Base-by-base conservation (phyloP, 2,797 vertebrate genomes). In the Peromyscus attwateri region DNA sequence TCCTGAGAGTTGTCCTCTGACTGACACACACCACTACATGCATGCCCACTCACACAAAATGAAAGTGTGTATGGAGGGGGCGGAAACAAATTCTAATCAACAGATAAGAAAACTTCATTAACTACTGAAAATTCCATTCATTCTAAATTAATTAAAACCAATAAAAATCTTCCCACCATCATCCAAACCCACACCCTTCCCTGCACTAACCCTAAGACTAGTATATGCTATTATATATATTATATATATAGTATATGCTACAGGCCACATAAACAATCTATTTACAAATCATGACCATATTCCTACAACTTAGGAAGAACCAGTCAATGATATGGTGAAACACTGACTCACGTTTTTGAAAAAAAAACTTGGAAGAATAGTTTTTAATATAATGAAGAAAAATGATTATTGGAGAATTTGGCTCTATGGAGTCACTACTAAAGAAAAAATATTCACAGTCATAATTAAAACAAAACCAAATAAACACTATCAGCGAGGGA, bases 371-470 rank as follows among this genome's bases (percentile, higher is more conserved):
- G 70, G 13, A 95, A 94, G 49, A 87, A 14, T 66, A 82, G 57
- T 94, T 68, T 90, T 94, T 89, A 92, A 52, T 81, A 95, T 76
- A 95, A 14, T 57, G 64, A 91, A 88, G 37, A 93, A 37, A 93
- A 68, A 90, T 73, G 6, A 84, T 77, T 75, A 73, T 5, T 13
- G 25, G n/a, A 91, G 73, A 89, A 80, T 55, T 29, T 92, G 40
- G 29, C 83, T 92, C 46, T 77, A 76, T 88, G 62, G 83, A 91
- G 62, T 92, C 55, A 92, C 19, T 96, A 92, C n/a, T 19, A 89
- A 92, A 88, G 23, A 21, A 94, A 97, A 93, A 91, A 92, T 17
- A 89, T 25, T 94, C 17, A 91, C 19, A 84, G 62, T 82, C 60
- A 34, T n/a, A 89, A 87, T 71, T 90, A 81, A 94, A 91, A 79